Conservation (phyloP, 2,888 invertebrate genomes). For the Acleris sparsana region DNA sequence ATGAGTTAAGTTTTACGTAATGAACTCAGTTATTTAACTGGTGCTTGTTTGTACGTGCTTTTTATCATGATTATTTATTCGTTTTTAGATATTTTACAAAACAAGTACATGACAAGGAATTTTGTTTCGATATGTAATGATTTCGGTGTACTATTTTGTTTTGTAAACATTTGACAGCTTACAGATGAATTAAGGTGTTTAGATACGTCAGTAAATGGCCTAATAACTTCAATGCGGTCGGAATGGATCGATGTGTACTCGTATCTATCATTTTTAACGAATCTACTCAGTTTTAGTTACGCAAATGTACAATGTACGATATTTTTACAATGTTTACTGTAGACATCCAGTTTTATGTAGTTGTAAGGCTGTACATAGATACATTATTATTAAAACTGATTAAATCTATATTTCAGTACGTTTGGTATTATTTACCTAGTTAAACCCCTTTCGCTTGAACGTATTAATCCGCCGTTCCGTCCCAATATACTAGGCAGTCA, state of each 20-base stretch:
- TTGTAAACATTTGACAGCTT: slow-evolving; percentile 21
- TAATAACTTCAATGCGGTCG: slow-evolving; percentile 3
- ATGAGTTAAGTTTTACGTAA: slow-evolving; percentile 25
- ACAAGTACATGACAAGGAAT: slow-evolving; percentile 48
- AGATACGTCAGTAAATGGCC: slow-evolving; percentile 23
- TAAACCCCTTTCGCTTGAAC: background rate
- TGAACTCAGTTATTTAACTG: slow-evolving; percentile 26
- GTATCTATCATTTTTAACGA: slow-evolving; percentile 32
- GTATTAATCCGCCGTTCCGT: too few relatives aligned
- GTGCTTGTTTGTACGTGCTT: slow-evolving; percentile 36
- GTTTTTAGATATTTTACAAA: slow-evolving; percentile 29
- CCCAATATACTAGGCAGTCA: too few relatives aligned
- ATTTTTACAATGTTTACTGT: slow-evolving; percentile 78
- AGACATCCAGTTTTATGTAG: slow-evolving; percentile 76
- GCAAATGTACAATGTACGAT: slow-evolving; percentile 62
- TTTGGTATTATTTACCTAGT: slow-evolving; percentile 41
- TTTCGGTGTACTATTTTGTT: slow-evolving; percentile 17
- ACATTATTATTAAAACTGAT: slow-evolving; percentile 78
- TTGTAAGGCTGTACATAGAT: slow-evolving; percentile 77
- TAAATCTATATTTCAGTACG: slow-evolving; percentile 82
- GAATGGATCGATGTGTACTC: slow-evolving; percentile 7
- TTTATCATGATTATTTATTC: slow-evolving; percentile 31
- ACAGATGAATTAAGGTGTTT: slow-evolving; percentile 23
- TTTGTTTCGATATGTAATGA: slow-evolving; percentile 27
- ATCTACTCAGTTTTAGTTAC: slow-evolving; percentile 45